Evolutionary conservation across 2,113 vertebrate species (phyloP), one percentile per base, ranked within the genome.

Genomic region (Sakesphorus luctuosus): DNA sequence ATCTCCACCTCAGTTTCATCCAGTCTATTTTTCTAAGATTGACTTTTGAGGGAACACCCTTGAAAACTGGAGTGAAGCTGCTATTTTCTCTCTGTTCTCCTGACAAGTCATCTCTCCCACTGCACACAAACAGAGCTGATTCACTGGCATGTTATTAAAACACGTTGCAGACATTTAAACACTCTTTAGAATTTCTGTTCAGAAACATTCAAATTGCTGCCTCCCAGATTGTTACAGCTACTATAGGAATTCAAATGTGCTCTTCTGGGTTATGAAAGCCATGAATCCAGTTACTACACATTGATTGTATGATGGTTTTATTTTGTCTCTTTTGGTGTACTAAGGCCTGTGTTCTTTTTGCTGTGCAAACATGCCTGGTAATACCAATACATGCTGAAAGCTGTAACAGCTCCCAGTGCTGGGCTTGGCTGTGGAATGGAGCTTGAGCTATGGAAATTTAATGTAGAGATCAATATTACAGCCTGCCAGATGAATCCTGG

Each of bases 101-200:
- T 95, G 89, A 79, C 71, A 90, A 93, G 84, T 89, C 84, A 80
- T 89, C 43, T 89, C 81, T 90, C 66, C 43, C 74, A 13, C 82
- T 58, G 74, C 8, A 7, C 11, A 67, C 61, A 80, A 90, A 82
- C 66, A 46, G 40, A 65, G 91, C 87, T 94, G 90, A 96, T 90
- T 96, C 84, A 94, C 33, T 91, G 82, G 43, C 93, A 25, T 80
- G 74, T 91, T 96, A 76, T 52, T 95, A 69, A 88, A 92, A 85
- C 74, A 87, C 4, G 2, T 23, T 33, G 62, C 36, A 87, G 66
- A 29, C 18, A 24, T 93, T 94, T 73, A 62, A 92, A 69, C 62
- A 38, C 2, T 2, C 52, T 72, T 91, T 65, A 33, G 77, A 67
- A 56, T 84, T 84, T 63, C 11, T 72, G 40, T 65, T 89, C 79